A percentile compares a stretch with the other conserved stretches of the same genome.
phyloP scores from a whole-genome alignment of 2,888 invertebrate species.

The Petrolisthes manimaculis region DNA sequence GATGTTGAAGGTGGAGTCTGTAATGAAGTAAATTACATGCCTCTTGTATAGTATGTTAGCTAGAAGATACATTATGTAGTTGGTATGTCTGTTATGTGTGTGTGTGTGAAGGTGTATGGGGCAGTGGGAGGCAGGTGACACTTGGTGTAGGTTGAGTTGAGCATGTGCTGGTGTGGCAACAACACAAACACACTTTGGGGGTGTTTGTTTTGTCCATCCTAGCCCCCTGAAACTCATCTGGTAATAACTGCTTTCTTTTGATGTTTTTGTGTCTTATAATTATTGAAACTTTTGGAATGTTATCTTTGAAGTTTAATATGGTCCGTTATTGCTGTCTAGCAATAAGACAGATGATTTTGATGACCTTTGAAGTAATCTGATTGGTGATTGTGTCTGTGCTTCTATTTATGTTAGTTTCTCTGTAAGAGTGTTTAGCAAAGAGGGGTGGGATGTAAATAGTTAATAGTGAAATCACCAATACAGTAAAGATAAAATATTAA shows the following conservation, averaged over 20 bases:
- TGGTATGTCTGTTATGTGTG: neutral
- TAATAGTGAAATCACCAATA: constrained; percentile 36
- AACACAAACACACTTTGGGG: constrained; percentile 1
- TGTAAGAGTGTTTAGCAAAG: constrained; percentile 36
- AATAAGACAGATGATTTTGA: constrained; percentile 34
- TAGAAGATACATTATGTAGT: neutral
- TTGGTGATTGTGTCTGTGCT: constrained; percentile 44
- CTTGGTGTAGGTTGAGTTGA: neutral
- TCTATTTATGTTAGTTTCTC: constrained; percentile 35
- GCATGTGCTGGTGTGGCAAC: neutral
- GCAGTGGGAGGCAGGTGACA: constrained; percentile 10
- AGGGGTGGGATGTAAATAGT: constrained; percentile 36
- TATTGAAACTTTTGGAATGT: constrained; percentile 50
- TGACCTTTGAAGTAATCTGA: constrained; percentile 30
- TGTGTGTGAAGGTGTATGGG: neutral
- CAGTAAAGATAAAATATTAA: constrained; percentile 43
- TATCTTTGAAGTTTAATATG: constrained; percentile 42
- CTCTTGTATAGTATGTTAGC: neutral
- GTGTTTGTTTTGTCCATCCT: constrained; percentile 27
- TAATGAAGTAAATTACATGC: neutral
- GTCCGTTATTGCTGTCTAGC: constrained; percentile 45
- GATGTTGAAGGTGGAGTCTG: neutral
- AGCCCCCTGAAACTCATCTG: constrained; percentile 34
- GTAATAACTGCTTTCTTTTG: constrained; percentile 33
- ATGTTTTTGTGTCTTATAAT: constrained; percentile 42